Evolutionary conservation across 2,113 vertebrate genomes (phyloP).

Genomic region (Podarcis raffonei): DNA sequence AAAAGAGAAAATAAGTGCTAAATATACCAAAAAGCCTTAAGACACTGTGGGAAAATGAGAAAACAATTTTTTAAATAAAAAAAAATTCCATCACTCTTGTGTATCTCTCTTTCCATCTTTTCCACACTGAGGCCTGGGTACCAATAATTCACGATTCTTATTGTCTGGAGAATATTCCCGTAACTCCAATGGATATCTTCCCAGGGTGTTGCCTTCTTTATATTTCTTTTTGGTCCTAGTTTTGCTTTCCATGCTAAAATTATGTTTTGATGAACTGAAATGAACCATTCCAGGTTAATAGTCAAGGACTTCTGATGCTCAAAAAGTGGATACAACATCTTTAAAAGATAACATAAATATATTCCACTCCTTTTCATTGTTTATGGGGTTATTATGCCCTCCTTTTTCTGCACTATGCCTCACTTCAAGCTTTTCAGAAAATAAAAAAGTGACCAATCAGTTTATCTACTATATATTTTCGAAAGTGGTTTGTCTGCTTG

Average conservation of each 20-base stretch:
- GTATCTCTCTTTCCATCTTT: neutral
- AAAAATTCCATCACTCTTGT: neutral
- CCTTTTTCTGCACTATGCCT: neutral
- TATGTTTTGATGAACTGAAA: neutral
- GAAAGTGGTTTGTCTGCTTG: too few species aligned
- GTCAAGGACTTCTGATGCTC: neutral
- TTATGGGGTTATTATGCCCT: neutral
- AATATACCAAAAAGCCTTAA: slow-evolving; percentile 15
- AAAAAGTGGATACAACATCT: neutral
- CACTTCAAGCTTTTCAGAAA: neutral
- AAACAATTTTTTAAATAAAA: neutral
- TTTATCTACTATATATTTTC: too few species aligned
- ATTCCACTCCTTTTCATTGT: too few species aligned
- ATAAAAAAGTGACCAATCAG: neutral
- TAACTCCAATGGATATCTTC: neutral
- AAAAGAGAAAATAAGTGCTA: slow-evolving; percentile 40
- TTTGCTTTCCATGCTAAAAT: neutral
- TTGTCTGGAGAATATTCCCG: accelerated
- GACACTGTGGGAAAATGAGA: slow-evolving; percentile 13
- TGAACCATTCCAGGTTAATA: neutral
- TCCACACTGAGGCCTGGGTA: neutral
- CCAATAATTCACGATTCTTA: neutral
- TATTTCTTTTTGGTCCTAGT: neutral
- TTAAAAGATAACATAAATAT: neutral
- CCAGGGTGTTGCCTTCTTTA: neutral